phyloP scores from a whole-genome alignment of 2,797 vertebrate genomes.

The Rhyacichthys aspro region DNA sequence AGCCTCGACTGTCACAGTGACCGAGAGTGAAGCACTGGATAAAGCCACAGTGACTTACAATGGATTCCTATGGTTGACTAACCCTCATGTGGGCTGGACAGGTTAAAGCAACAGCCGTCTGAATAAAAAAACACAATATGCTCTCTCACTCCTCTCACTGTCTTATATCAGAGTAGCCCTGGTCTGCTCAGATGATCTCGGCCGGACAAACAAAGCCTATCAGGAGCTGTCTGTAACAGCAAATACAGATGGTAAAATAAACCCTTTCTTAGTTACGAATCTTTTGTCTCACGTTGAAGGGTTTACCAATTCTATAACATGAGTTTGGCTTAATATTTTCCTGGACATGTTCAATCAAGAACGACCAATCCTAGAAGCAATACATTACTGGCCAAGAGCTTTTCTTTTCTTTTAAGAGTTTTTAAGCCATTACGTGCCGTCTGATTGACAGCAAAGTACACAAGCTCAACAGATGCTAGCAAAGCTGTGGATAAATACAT shows the following conservation, averaged over 20 bases:
- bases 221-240: conserved; percentile 16
- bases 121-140: not conserved
- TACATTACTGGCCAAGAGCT: conserved; percentile 46
- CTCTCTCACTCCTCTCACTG: conserved; percentile 18
- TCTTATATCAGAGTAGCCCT: conserved; percentile 29
- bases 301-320: conserved; percentile 11
- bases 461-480: conserved; percentile 39
- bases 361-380: conserved; percentile 46
- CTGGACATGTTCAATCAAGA: conserved; percentile 27
- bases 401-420: conserved; percentile 44
- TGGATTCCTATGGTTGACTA: conserved; percentile 14
- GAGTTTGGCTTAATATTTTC: conserved; percentile 19
- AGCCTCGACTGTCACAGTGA: not conserved
- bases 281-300: conserved; percentile 10
- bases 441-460: conserved; percentile 60
- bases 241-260: not conserved
- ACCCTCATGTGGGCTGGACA: conserved; percentile 13
- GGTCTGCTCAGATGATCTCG: conserved; percentile 26
- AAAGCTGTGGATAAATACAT: conserved; percentile 52
- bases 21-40: conserved; percentile 36
- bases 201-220: conserved; percentile 22
- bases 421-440: conserved; percentile 50
- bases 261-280: too few relatives aligned
- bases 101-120: conserved; percentile 36
- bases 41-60: conserved; percentile 57